phyloP scores from a whole-genome alignment of 2,113 vertebrate genomes.

The Tragulus kanchil region DNA sequence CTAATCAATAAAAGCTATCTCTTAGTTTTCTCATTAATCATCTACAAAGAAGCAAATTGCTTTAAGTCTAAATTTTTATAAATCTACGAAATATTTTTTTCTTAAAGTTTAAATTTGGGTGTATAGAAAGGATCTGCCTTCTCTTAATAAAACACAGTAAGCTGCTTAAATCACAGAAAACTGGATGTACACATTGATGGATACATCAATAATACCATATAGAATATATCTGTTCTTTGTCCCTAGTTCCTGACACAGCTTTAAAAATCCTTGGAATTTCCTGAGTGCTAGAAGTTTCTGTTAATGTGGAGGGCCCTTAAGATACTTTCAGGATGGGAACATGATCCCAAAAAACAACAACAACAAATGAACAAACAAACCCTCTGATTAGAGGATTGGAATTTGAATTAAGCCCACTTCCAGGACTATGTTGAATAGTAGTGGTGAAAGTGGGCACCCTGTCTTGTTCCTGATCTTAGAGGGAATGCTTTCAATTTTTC shows the following conservation, averaged over 20 bases:
- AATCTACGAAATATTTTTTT: neutral
- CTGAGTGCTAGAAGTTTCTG: neutral
- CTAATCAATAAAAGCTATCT: neutral
- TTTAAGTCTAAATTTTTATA: neutral
- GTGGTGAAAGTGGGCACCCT: too few species aligned
- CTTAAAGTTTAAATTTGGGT: neutral
- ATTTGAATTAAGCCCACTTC: neutral
- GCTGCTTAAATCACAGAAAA: neutral
- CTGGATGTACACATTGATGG: neutral
- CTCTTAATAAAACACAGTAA: conserved; percentile 4
- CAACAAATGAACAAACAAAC: too few species aligned
- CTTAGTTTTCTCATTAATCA: conserved; percentile 4
- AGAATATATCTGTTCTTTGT: neutral
- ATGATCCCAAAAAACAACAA: too few species aligned
- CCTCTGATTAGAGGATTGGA: neutral
- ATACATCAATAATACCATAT: neutral
- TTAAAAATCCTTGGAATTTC: neutral
- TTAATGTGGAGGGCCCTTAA: neutral
- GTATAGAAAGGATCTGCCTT: neutral
- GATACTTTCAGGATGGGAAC: neutral
- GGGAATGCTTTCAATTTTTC: too few species aligned
- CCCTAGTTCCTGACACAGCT: neutral
- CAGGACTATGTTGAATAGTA: too few species aligned
- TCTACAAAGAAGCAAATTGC: neutral
- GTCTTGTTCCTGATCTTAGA: too few species aligned